These are phyloP conservation scores for Perognathus longimembris DNA, from an alignment of 2,113 vertebrate species.

Conservation along the genomic window DNA sequence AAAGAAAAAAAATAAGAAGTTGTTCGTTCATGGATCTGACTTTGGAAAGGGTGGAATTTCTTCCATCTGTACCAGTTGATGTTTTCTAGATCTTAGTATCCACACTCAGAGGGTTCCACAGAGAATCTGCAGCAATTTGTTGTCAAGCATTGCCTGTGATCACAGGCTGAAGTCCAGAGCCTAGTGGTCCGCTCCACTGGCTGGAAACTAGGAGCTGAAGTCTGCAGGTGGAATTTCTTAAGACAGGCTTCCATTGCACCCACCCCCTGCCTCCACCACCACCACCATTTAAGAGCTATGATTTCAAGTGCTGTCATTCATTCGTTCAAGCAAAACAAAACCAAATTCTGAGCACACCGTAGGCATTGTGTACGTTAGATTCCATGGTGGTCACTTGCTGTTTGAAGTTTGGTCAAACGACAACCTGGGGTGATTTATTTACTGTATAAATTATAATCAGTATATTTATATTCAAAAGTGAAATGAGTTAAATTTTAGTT, in stretches of 20 bases:
- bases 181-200: neutral
- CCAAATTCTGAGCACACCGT: accelerated
- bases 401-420: neutral
- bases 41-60: neutral
- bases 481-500: neutral
- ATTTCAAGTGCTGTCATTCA: neutral
- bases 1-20: neutral
- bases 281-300: neutral
- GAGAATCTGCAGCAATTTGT: neutral
- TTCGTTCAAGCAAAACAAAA: neutral
- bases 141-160: neutral
- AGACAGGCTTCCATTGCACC: neutral
- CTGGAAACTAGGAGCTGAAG: neutral
- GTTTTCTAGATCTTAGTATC: neutral
- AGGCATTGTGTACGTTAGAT: neutral
- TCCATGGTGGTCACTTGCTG: too few species aligned
- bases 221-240: neutral
- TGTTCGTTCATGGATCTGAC: neutral
- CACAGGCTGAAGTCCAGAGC: neutral
- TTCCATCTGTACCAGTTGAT: neutral
- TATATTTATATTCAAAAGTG: neutral
- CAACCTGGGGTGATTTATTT: neutral
- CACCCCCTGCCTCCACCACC: too few species aligned
- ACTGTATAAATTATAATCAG: too few species aligned
- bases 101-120: neutral